Evolutionary conservation across 2,888 invertebrate species (phyloP), one percentile per base, ranked within the genome.

Genomic region (Diachrysia chrysitis): DNA sequence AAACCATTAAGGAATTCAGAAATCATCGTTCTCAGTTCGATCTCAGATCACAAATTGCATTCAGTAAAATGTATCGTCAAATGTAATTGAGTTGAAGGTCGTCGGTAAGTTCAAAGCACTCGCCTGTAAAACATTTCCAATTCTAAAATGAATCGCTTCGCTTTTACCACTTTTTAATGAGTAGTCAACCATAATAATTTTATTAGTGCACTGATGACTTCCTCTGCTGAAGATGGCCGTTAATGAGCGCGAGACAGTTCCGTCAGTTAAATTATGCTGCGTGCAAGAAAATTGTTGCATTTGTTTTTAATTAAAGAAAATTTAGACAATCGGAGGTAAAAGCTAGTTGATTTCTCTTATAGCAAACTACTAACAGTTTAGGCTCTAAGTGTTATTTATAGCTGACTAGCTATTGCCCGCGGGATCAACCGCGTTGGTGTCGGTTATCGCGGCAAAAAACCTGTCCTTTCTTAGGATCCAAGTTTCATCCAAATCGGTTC

Each of bases 81-180:
- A 42, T 42, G 42, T 42, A 42, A 42, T 42, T 42, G 42, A 42
- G 42, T 42, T 42, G 42, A 42, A 42, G 42, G 42, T 42, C 42
- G 42, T 42, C 42, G 42, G 42, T 42, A 42, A 42, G 42, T 42
- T 42, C 42, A 42, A 42, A 42, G 42, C 42, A 42, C 42, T 42
- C 37, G 37, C 1, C 42, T n/a, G 42, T n/a, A 37, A 37, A 37
- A 6, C 42, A 42, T 42, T 42, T 42, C 42, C 16, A 42, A 42
- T 42, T 42, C n/a, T 2, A 2, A 37, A 37, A 14, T 42, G 5
- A 42, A n/a, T 3, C 7, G 42, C 42, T 42, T 42, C 42, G 42
- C 37, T 37, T 37, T 37, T 37, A 37, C 37, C 37, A 37, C 37
- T 37, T 37, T 37, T 37, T 14, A 37, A 37, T 37, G 37, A 14